phyloP scores from a whole-genome alignment of 2,113 vertebrate genomes.

The Benitochromis conjunctus region DNA sequence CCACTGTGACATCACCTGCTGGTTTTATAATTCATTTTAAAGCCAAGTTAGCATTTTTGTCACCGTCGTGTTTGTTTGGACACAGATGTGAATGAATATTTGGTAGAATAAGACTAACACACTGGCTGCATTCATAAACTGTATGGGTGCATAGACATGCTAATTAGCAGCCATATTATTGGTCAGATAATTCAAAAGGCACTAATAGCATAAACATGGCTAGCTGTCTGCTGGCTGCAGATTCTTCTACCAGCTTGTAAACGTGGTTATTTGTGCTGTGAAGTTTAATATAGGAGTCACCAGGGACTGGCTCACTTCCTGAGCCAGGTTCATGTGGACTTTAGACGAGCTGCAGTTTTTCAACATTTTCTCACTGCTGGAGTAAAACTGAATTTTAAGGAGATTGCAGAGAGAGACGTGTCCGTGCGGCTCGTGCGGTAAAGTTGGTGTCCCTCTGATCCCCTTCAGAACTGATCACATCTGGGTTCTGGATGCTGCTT shows the following conservation, averaged over 20 bases:
- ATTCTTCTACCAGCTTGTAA: background rate
- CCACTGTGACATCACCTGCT: rapidly evolving
- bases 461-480: background rate
- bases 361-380: background rate
- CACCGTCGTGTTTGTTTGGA: background rate
- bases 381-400: background rate
- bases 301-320: background rate
- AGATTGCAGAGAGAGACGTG: background rate
- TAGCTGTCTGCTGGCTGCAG: background rate
- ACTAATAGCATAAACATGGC: background rate
- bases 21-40: background rate
- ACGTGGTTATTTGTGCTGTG: background rate
- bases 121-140: background rate
- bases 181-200: background rate
- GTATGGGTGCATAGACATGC: rapidly evolving
- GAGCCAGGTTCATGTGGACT: background rate
- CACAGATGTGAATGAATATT: background rate
- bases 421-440: background rate
- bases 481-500: background rate
- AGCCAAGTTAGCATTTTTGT: background rate
- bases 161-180: background rate
- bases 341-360: background rate
- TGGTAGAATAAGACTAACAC: no score
- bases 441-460: background rate
- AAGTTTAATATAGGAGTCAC: background rate